Evolutionary conservation across 2,797 vertebrate species (phyloP).

Genomic region (Muscicapa comitata): DNA sequence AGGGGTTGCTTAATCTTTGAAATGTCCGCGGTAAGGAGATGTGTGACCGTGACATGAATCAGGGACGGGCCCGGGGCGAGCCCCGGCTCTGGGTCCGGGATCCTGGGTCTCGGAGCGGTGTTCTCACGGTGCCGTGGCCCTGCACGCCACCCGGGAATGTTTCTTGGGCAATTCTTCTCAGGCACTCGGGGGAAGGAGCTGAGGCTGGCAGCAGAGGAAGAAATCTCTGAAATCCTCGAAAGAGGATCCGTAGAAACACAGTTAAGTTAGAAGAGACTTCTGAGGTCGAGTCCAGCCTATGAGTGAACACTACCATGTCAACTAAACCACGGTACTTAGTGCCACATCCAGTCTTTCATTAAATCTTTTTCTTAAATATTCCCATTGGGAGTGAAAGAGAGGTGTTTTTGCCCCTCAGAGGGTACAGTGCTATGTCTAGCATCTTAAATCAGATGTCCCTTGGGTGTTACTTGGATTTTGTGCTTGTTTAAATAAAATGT

Average conservation of each 20-base stretch:
- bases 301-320: background rate
- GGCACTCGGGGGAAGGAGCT: rapidly evolving
- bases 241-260: background rate
- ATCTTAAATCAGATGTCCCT: background rate
- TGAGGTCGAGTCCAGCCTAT: background rate
- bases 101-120: rapidly evolving
- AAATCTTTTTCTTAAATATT: background rate
- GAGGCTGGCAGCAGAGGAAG: background rate
- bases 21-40: background rate
- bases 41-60: background rate
- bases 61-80: rapidly evolving
- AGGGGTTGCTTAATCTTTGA: background rate
- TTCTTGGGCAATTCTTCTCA: background rate
- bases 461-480: background rate
- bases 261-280: background rate
- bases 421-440: background rate
- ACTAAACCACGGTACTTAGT: background rate
- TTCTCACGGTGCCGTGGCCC: rapidly evolving
- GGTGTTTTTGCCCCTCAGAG: rapidly evolving
- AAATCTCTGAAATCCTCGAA: background rate
- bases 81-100: rapidly evolving
- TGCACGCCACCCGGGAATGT: rapidly evolving
- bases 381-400: background rate
- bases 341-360: background rate
- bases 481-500: background rate